These are phyloP conservation scores for Peromyscus polionotus DNA, from an alignment of 2,113 vertebrate genomes.

Conservation along the genomic window DNA sequence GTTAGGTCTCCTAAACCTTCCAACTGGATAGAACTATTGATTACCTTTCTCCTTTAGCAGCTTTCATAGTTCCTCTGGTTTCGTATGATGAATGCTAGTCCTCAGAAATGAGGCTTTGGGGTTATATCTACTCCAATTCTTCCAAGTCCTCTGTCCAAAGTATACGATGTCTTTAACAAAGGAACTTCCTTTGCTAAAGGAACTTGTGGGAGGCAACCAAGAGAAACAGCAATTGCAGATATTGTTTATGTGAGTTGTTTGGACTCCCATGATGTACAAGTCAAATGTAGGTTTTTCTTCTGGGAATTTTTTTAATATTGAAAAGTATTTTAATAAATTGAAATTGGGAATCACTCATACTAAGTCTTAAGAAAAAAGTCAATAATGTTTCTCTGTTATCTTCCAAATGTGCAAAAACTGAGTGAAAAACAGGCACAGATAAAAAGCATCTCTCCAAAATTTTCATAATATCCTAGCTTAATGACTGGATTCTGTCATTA, in stretches of 20 bases:
- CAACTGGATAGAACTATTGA: neutral
- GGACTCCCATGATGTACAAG: neutral
- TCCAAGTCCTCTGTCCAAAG: neutral
- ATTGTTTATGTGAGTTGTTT: neutral
- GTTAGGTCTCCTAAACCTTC: neutral
- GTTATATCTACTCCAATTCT: neutral
- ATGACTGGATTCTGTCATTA: slow-evolving; percentile 63
- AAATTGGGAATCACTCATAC: slow-evolving; percentile 47
- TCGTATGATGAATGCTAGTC: neutral
- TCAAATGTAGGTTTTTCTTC: neutral
- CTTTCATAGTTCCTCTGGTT: neutral
- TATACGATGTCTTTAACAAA: neutral
- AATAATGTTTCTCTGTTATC: slow-evolving; percentile 50
- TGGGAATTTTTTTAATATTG: slow-evolving; percentile 67
- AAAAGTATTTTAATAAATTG: slow-evolving; percentile 57
- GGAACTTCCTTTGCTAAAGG: neutral
- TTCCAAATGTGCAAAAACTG: slow-evolving; percentile 33
- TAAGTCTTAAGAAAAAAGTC: slow-evolving; percentile 66
- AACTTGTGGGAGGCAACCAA: neutral
- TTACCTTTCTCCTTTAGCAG: neutral
- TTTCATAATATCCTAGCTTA: slow-evolving; percentile 64
- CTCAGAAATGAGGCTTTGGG: neutral
- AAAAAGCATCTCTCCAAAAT: slow-evolving; percentile 31
- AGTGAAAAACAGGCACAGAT: slow-evolving; percentile 30
- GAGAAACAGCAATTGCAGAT: neutral